phyloP scores from a whole-genome alignment of 2,888 invertebrate genomes.

The Diarsia rubi region DNA sequence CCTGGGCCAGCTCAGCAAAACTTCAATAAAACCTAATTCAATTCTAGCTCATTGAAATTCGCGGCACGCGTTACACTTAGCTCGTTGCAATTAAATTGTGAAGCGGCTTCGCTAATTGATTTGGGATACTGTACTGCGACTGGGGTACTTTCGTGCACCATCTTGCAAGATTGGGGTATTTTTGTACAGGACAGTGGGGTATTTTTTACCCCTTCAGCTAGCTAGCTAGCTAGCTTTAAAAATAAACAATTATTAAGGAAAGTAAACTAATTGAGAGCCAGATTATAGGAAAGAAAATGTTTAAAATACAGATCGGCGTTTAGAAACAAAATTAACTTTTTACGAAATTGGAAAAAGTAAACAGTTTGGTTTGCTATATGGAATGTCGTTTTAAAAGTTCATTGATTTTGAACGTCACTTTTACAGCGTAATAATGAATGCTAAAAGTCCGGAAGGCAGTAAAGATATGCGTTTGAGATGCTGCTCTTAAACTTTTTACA shows the following conservation, averaged over 20 bases:
- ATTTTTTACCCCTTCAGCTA: constrained; percentile 2
- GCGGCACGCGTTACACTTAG: constrained; percentile 68
- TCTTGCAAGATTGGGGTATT: constrained; percentile 5
- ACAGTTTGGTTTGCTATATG: background rate
- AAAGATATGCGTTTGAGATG: background rate
- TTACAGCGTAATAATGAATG: background rate
- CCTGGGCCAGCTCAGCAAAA: constrained; percentile 6
- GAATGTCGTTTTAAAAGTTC: background rate
- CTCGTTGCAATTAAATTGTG: constrained; percentile 74
- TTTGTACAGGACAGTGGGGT: constrained; percentile 9
- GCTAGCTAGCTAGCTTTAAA: constrained; percentile 6
- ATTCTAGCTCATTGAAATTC: constrained; percentile 72
- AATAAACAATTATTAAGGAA: background rate
- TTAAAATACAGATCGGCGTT: background rate
- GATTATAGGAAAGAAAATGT: background rate
- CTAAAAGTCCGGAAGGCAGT: background rate
- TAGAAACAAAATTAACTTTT: background rate
- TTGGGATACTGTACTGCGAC: constrained; percentile 62
- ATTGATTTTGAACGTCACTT: background rate
- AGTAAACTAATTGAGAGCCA: constrained; percentile 3
- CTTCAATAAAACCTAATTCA: constrained; percentile 63
- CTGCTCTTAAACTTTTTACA: background rate
- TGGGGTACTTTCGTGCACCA: constrained; percentile 22
- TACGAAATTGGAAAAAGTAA: background rate
- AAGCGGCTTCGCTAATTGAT: constrained; percentile 72